A percentile compares a stretch with the other conserved stretches of the same genome.
These are phyloP conservation scores for Apodemus agrarius DNA, from an alignment of 2,797 vertebrate species.

Conservation along the genomic window DNA sequence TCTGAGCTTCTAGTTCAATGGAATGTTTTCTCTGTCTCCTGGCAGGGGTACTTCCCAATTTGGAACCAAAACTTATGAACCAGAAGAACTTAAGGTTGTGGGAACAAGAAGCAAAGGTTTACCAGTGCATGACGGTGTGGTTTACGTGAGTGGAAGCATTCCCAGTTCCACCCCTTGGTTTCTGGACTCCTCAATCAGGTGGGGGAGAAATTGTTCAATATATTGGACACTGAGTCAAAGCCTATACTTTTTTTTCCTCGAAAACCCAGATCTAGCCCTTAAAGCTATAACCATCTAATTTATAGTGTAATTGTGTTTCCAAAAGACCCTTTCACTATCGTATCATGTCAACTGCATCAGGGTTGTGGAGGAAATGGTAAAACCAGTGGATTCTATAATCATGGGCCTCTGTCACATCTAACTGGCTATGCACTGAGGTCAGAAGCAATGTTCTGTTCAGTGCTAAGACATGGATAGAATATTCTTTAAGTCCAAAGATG, in stretches of 20 bases:
- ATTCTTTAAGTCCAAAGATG: not conserved
- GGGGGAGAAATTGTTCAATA: not conserved
- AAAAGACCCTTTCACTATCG: not conserved
- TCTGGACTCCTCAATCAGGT: not conserved
- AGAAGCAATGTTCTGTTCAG: not conserved
- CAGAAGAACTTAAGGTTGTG: no score
- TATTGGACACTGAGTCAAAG: not conserved
- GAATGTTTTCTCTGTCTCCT: not conserved
- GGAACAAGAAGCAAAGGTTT: not conserved
- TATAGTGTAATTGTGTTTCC: not conserved
- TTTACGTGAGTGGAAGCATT: not conserved
- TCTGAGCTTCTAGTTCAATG: not conserved
- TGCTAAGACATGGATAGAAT: not conserved
- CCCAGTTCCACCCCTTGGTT: not conserved
- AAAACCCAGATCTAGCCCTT: not conserved
- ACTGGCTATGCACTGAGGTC: not conserved
- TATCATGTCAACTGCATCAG: not conserved
- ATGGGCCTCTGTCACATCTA: not conserved
- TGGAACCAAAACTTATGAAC: not conserved
- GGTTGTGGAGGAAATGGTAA: not conserved
- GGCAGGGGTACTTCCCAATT: not conserved
- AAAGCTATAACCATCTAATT: not conserved
- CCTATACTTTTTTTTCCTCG: not conserved
- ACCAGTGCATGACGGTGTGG: fast-evolving
- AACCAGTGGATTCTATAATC: no score